phyloP scores from a whole-genome alignment of 2,113 vertebrate genomes.

The Perccottus glenii region DNA sequence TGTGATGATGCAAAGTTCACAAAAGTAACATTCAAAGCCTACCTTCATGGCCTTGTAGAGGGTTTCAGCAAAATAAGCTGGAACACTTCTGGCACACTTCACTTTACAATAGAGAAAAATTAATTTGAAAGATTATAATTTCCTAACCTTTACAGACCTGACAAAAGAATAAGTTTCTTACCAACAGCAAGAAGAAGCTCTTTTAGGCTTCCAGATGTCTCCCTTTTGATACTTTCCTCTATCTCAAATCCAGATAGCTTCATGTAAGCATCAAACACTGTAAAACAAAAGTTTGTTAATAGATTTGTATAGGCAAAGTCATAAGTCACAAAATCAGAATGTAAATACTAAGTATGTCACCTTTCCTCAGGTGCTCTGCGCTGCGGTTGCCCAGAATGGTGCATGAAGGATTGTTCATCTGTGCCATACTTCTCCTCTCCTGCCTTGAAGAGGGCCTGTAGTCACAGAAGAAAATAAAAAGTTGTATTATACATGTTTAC shows the following conservation, averaged over 20 bases:
- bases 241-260: slow-evolving; percentile 92
- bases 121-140: not conserved
- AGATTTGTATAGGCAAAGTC: not conserved
- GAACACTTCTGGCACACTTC: slow-evolving; percentile 88
- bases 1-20: no score
- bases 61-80: slow-evolving; percentile 91
- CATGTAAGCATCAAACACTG: slow-evolving; percentile 96
- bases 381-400: slow-evolving; percentile 94
- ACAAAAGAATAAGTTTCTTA: slow-evolving; percentile 61
- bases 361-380: slow-evolving; percentile 86
- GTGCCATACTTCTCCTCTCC: slow-evolving; percentile 95
- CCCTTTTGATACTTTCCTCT: slow-evolving; percentile 92
- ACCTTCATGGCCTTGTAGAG: slow-evolving; percentile 93
- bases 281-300: slow-evolving; percentile 5
- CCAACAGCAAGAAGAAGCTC: slow-evolving; percentile 90
- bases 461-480: not conserved
- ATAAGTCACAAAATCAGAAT: slow-evolving; percentile 56
- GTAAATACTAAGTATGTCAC: slow-evolving; percentile 37
- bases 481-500: not conserved
- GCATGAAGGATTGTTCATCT: slow-evolving; percentile 92
- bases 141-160: not conserved
- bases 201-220: slow-evolving; percentile 89
- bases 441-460: slow-evolving; percentile 89
- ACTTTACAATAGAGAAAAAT: slow-evolving; percentile 72
- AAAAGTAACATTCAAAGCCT: slow-evolving; percentile 5